phyloP scores from a whole-genome alignment of 2,888 invertebrate species.

The Cephonodes hylas region DNA sequence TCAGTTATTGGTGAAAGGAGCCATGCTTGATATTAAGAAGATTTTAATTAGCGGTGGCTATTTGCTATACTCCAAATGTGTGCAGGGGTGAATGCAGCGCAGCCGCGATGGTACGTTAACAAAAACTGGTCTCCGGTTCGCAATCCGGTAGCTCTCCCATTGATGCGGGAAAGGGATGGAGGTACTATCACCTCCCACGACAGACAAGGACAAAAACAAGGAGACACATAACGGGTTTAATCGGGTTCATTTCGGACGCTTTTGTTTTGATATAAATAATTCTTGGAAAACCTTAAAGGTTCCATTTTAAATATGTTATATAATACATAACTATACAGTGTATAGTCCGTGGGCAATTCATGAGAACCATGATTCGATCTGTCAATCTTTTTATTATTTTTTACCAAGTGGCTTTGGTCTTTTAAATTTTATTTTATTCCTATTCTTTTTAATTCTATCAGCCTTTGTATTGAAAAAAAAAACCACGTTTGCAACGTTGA shows the following conservation, averaged over 20 bases:
- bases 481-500: too few relatives aligned
- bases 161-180: constrained; percentile 61
- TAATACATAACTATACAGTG: not conserved
- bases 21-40: not conserved
- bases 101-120: constrained; percentile 27
- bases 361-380: not conserved
- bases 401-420: too few relatives aligned
- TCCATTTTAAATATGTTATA: not conserved
- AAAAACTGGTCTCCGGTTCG: constrained; percentile 71
- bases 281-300: constrained; percentile 43
- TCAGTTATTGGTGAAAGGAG: too few relatives aligned
- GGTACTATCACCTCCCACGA: constrained; percentile 23
- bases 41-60: not conserved
- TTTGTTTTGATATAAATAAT: constrained; percentile 55
- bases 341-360: not conserved
- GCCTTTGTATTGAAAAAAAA: too few relatives aligned
- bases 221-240: constrained; percentile 65
- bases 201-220: constrained; percentile 44
- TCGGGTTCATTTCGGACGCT: constrained; percentile 35
- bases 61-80: not conserved
- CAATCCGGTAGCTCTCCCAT: constrained; percentile 65
- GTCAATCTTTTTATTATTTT: not conserved
- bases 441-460: too few relatives aligned
- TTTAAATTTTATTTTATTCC: too few relatives aligned
- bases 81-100: not conserved